These are phyloP conservation scores for Hyla sarda DNA, from an alignment of 2,113 vertebrate genomes.

Conservation along the genomic window DNA sequence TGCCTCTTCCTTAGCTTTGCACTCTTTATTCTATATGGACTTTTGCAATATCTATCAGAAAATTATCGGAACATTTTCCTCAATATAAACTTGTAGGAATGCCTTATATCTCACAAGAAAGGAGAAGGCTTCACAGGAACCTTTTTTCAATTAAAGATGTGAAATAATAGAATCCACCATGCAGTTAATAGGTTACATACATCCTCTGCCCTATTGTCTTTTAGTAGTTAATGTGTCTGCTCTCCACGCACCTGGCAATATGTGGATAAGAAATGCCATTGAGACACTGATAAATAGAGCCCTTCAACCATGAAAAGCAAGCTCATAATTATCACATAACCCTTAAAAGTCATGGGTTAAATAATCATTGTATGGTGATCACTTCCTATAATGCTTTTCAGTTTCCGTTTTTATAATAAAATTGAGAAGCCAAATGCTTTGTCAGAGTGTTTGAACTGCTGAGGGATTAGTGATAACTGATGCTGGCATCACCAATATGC, in stretches of 20 bases:
- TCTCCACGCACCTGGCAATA: background rate
- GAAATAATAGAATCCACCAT: background rate
- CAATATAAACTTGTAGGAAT: background rate
- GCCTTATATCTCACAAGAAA: background rate
- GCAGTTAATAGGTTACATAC: background rate
- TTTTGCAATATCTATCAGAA: background rate
- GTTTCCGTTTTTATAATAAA: slow-evolving; percentile 59
- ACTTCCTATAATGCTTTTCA: background rate
- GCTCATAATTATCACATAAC: slow-evolving; percentile 3
- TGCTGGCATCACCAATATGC: slow-evolving; percentile 62
- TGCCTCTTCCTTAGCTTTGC: background rate
- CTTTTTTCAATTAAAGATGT: background rate
- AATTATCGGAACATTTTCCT: background rate
- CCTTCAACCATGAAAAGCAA: background rate
- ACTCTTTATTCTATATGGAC: background rate
- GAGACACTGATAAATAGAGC: slow-evolving; percentile 2
- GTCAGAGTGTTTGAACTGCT: slow-evolving; percentile 63
- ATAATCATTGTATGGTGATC: background rate
- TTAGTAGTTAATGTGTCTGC: background rate
- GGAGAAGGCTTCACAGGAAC: background rate
- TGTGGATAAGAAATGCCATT: slow-evolving; percentile 4
- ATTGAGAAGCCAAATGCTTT: slow-evolving; percentile 55
- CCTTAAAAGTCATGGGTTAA: slow-evolving; percentile 41
- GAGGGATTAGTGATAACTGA: slow-evolving; percentile 60
- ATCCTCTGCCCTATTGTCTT: background rate